Base-by-base conservation (phyloP, 2,888 invertebrate species). In the Theretra japonica region DNA sequence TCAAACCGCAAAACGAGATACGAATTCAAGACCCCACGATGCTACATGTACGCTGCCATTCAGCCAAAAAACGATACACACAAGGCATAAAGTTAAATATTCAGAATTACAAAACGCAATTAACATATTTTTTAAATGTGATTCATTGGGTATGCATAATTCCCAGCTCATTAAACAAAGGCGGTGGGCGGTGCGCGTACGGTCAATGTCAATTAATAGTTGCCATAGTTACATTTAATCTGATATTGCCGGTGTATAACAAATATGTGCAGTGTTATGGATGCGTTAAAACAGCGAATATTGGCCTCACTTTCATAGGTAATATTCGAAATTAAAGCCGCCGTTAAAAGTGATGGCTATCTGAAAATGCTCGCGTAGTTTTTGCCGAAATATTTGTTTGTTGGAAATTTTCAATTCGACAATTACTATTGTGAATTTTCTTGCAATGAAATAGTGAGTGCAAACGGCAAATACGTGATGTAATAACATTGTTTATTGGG, bases 191-290 rank as follows among this genome's bases (percentile, higher is more conserved):
- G 19, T 19, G n/a, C 19, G 28, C 28, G 15, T 30, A 60, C 19
- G 59, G 17, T 30, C 59, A 60, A 60, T 60, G 59, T 25, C 58
- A 58, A 58, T 58, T 62, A 62, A 65, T 65, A 65, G 41, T 65
- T 41, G 6, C 41, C 65, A 65, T 33, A n/a, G 48, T 48, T 48
- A 80, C 65, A 75, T 77, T 65, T 65, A 25, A 84, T 84, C 82
- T 83, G 83, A 85, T 87, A 79, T 56, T 72, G 73, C 59, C 72
- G 48, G n/a, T 23, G 41, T 58, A 48, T 58, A 65, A 48, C 48
- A 65, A 65, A 65, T 65, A 65, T 65, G 17, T 41, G 62, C 41
- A 65, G 41, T 41, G 17, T 41, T 41, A 41, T 65, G 62, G 15
- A 21, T 65, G 21, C 17, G 48, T 65, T 58, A 65, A 23, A 17